These are phyloP conservation scores for Prionace glauca DNA, from an alignment of 2,797 vertebrate genomes.

Conservation along the genomic window DNA sequence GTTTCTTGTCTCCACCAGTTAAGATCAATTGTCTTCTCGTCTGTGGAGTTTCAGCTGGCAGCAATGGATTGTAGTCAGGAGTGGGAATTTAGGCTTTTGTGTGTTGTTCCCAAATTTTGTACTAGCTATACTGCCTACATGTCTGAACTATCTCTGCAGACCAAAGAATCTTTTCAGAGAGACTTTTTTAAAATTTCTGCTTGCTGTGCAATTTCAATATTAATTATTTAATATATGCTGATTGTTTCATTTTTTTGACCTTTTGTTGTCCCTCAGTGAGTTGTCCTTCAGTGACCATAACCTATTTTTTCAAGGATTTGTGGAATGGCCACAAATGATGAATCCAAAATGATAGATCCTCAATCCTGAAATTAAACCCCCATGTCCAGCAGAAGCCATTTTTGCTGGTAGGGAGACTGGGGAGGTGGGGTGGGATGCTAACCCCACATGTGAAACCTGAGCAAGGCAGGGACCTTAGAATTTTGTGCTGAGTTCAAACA, in stretches of 20 bases:
- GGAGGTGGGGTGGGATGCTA: too few species aligned
- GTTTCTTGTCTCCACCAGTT: too few species aligned
- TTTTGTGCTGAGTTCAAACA: too few species aligned
- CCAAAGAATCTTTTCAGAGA: background rate
- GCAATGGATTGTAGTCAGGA: background rate
- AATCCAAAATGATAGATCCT: too few species aligned
- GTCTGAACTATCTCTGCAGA: background rate
- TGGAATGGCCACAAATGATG: too few species aligned
- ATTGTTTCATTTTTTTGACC: background rate
- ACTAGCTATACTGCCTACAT: background rate
- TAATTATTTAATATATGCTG: background rate
- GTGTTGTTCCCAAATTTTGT: background rate
- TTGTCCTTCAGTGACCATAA: background rate
- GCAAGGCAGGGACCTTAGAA: too few species aligned
- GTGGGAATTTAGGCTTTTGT: background rate
- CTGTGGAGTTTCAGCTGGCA: background rate
- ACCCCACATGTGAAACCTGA: too few species aligned
- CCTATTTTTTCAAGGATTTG: too few species aligned
- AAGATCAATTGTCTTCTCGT: background rate
- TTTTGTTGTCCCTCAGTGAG: background rate
- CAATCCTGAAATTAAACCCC: too few species aligned
- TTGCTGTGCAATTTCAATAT: background rate
- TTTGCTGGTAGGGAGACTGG: too few species aligned
- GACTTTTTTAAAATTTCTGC: background rate
- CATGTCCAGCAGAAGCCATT: too few species aligned